phyloP scores from a whole-genome alignment of 1,140 invertebrate species.

The Drosophila sucinea region DNA sequence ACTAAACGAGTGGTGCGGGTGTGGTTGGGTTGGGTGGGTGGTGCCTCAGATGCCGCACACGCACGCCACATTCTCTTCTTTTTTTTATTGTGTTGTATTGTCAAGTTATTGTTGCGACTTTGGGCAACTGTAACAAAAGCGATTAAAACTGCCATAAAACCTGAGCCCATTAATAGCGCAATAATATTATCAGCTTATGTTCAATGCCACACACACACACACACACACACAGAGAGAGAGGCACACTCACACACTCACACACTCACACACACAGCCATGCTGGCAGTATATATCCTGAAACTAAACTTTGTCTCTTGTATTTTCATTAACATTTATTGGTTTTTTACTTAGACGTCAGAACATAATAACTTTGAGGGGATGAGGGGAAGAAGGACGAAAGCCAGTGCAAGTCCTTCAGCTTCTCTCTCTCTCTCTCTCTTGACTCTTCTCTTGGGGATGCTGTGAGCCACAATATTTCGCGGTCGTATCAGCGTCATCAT shows the following conservation, averaged over 20 bases:
- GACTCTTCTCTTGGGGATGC: constrained; percentile 9
- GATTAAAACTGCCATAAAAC: constrained; percentile 82
- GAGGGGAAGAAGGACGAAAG: not conserved
- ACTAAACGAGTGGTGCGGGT: constrained; percentile 2
- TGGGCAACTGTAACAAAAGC: constrained; percentile 79
- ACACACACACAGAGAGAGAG: constrained; percentile 7
- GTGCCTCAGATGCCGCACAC: constrained; percentile 22
- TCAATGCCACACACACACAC: constrained; percentile 65
- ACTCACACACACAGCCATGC: constrained; percentile 22
- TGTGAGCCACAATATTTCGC: constrained; percentile 66
- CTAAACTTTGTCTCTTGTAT: constrained; percentile 80
- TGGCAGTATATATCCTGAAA: constrained; percentile 21
- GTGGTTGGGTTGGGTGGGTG: not conserved
- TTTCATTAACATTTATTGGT: constrained; percentile 82
- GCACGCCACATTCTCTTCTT: constrained; percentile 56
- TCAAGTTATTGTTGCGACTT: constrained; percentile 77
- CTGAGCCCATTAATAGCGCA: constrained; percentile 77
- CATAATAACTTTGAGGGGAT: constrained; percentile 57
- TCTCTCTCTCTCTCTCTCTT: not conserved
- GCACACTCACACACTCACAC: constrained; percentile 5
- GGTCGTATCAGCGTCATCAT: constrained; percentile 81
- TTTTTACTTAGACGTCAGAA: constrained; percentile 74
- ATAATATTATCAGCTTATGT: constrained; percentile 82
- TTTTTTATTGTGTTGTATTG: constrained; percentile 63
- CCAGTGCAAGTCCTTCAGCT: constrained; percentile 50